Conservation (phyloP, 2,888 invertebrate species). For the Catocala fraxini region DNA sequence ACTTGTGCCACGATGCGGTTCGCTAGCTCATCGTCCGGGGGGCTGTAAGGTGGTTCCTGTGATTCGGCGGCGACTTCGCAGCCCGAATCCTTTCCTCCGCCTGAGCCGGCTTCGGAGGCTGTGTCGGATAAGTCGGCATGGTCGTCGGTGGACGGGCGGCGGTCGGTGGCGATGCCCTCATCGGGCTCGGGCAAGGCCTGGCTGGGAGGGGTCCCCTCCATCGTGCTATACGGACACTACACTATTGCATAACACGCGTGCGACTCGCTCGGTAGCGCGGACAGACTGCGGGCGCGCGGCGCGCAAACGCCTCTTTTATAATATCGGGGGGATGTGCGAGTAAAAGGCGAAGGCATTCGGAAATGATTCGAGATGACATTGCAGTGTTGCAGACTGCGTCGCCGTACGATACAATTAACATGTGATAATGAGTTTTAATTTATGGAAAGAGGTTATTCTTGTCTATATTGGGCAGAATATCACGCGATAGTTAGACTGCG, state of each 20-base stretch:
- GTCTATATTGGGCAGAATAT: constrained; percentile 26
- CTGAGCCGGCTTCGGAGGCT: constrained; percentile 89
- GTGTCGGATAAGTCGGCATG: constrained; percentile 90
- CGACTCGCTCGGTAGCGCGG: constrained; percentile 77
- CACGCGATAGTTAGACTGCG: constrained; percentile 34
- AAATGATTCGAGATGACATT: constrained; percentile 78
- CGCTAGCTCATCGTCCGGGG: constrained; percentile 92
- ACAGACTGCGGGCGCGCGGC: constrained; percentile 85
- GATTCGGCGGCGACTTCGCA: constrained; percentile 88
- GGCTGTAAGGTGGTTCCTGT: constrained; percentile 89
- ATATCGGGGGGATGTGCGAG: constrained; percentile 81
- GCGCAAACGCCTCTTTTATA: constrained; percentile 73
- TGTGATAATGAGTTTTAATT: constrained; percentile 33
- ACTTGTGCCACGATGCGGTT: constrained; percentile 95
- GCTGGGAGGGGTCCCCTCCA: constrained; percentile 79
- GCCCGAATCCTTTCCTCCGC: constrained; percentile 90
- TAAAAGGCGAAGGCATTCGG: constrained; percentile 78
- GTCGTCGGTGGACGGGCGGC: constrained; percentile 87
- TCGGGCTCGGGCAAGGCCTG: constrained; percentile 75
- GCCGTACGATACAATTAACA: constrained; percentile 43
- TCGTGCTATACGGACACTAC: constrained; percentile 66
- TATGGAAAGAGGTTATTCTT: constrained; percentile 47
- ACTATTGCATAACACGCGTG: constrained; percentile 77
- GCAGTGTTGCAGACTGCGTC: constrained; percentile 65
- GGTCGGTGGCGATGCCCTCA: constrained; percentile 83